phyloP scores from a whole-genome alignment of 2,113 vertebrate species.

The Sebastes schlegelii region DNA sequence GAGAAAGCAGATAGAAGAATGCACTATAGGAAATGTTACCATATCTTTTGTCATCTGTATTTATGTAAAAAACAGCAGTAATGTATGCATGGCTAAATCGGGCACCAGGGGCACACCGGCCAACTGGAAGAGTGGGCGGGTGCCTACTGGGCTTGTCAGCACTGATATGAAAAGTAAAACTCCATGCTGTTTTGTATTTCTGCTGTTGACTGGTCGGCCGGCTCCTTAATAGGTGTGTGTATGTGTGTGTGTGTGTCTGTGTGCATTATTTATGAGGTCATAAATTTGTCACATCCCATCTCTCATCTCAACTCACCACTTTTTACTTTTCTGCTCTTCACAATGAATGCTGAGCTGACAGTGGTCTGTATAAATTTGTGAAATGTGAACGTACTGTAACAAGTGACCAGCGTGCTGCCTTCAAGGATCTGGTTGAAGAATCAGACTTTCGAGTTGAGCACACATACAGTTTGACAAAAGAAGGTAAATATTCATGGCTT shows the following conservation, averaged over 20 bases:
- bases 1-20: slow-evolving; percentile 15
- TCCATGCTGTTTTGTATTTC: slow-evolving; percentile 27
- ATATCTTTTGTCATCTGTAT: slow-evolving; percentile 36
- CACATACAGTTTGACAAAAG: neutral
- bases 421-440: slow-evolving; percentile 16
- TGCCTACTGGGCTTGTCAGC: slow-evolving; percentile 19
- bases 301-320: neutral
- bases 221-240: neutral
- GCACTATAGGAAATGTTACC: neutral
- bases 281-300: slow-evolving; percentile 39
- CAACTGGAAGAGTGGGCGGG: slow-evolving; percentile 20
- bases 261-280: neutral
- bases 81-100: slow-evolving; percentile 17
- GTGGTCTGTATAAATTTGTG: slow-evolving; percentile 54
- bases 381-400: slow-evolving; percentile 20
- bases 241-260: neutral
- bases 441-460: neutral
- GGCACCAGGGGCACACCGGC: neutral
- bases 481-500: neutral
- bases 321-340: slow-evolving; percentile 26
- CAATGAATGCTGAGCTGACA: slow-evolving; percentile 46
- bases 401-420: slow-evolving; percentile 28
- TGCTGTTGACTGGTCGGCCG: slow-evolving; percentile 24
- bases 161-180: slow-evolving; percentile 25
- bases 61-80: slow-evolving; percentile 25